These are phyloP conservation scores for Cyclophora punctaria DNA, from an alignment of 2,888 invertebrate genomes.

Conservation along the genomic window DNA sequence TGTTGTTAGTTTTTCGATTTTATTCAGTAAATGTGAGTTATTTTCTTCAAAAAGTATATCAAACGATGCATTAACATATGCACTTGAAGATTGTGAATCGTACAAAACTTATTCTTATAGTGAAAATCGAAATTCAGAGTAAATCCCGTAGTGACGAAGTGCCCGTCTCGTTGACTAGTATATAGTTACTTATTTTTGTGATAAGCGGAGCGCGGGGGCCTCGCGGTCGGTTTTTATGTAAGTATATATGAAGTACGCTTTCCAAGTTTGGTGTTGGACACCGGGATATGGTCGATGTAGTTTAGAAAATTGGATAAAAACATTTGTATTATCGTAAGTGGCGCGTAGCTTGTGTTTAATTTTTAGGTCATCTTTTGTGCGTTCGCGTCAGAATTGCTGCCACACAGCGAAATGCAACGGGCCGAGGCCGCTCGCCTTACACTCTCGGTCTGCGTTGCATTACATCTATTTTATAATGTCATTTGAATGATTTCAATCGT, in stretches of 20 bases:
- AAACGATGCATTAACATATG: conserved; percentile 31
- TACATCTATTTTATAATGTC: conserved; percentile 59
- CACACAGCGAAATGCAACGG: conserved; percentile 68
- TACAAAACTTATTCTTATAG: conserved; percentile 14
- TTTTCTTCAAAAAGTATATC: conserved; percentile 42
- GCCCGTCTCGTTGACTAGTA: conserved; percentile 66
- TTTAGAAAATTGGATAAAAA: conserved; percentile 58
- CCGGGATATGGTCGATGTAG: conserved; percentile 51
- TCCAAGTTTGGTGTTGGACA: conserved; percentile 37
- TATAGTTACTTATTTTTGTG: conserved; percentile 76
- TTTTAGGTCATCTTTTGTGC: conserved; percentile 75
- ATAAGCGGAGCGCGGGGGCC: conserved; percentile 72
- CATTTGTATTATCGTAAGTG: conserved; percentile 39
- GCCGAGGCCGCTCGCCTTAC: conserved; percentile 69
- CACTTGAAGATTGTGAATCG: conserved; percentile 27
- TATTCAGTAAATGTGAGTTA: conserved; percentile 49
- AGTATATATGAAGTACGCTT: conserved; percentile 52
- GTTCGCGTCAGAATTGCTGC: conserved; percentile 60
- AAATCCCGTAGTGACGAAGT: conserved; percentile 68
- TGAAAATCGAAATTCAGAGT: conserved; percentile 28
- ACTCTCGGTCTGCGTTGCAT: conserved; percentile 56
- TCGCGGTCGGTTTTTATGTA: conserved; percentile 63
- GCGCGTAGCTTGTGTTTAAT: conserved; percentile 59
- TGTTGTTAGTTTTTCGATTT: conserved; percentile 69
- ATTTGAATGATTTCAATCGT: conserved; percentile 63